Base-by-base conservation (phyloP, 2,797 vertebrate genomes). In the Macrochelys suwanniensis region DNA sequence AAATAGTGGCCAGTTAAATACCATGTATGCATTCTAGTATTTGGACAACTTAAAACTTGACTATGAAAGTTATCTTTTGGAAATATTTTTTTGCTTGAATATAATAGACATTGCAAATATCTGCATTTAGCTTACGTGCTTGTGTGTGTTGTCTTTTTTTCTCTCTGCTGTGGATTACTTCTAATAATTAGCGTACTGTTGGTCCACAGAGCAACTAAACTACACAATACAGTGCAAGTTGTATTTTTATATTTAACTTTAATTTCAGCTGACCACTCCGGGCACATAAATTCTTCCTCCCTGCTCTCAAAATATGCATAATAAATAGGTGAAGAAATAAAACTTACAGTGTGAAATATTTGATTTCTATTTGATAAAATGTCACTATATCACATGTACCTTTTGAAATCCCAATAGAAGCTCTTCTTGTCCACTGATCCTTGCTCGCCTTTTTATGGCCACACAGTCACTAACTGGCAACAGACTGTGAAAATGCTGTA, bases 361-460 rank as follows among this genome's bases (percentile, higher is more conserved):
- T 19, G 80, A 80, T 90, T 96, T 96, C 85, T 59, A 0, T 88
- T 76, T 33, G 59, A 31, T 61, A 16, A 31, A 61, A 28, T 57
- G 56, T 26, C 56, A 57, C 26, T 57, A 54, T 54, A 23, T 54
- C 54, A 54, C 23, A 54, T 6, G 25, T 28, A 49, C 47, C 80
- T 76, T 95, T 83, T 92, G 89, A 51, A 92, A 61, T 85, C 47
- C 71, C 57, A 53, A 13, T 54, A 92, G 71, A 85, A 78, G 94
- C 77, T 92, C 50, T 83, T 94, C 88, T 83, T 91, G 53, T 85
- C 89, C 87, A 91, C 53, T 96, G 97, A 96, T 97, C 77, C 94
- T 96, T 95, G 85, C 89, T 92, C 96, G 91, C 87, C 92, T 97
- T 96, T 95, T 97, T 96, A 97, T 96, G 94, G 93, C 82, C 85